Evolutionary conservation across 2,888 invertebrate genomes (phyloP).

Genomic region (Vesta saturnalis): DNA sequence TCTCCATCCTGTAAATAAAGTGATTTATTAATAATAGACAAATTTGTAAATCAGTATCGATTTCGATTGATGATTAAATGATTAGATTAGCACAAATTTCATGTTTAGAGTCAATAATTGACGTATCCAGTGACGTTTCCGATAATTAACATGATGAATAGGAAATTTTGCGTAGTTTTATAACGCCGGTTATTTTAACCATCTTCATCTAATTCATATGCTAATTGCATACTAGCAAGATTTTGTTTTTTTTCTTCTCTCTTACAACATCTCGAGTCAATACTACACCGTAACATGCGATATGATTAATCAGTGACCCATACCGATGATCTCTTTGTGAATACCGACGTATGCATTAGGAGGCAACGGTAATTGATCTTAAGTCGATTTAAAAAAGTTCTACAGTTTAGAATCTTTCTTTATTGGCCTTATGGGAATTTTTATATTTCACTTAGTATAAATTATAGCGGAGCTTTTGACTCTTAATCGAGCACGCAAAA

Average conservation of each 20-base stretch:
- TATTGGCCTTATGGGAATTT: conserved; percentile 29
- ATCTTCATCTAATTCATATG: conserved; percentile 19
- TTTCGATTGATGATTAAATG: too few species aligned
- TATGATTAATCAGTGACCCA: conserved; percentile 62
- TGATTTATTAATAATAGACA: too few species aligned
- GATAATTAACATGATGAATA: too few species aligned
- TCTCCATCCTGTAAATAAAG: too few species aligned
- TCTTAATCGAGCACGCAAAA: conserved; percentile 27
- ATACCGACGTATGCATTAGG: conserved; percentile 51
- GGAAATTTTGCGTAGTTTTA: too few species aligned
- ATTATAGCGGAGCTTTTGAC: conserved; percentile 36
- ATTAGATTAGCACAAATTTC: too few species aligned
- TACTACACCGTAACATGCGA: conserved; percentile 58
- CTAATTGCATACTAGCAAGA: conserved; percentile 29
- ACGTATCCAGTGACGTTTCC: not conserved
- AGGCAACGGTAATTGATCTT: conserved; percentile 45
- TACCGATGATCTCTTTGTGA: conserved; percentile 56
- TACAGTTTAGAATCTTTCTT: conserved; percentile 19
- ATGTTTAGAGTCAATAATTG: too few species aligned
- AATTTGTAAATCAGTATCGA: too few species aligned
- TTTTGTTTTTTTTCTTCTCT: conserved; percentile 19
- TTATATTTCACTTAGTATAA: conserved; percentile 32
- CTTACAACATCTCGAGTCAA: conserved; percentile 16
- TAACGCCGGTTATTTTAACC: not conserved
- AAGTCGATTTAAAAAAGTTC: conserved; percentile 27